Base-by-base conservation (phyloP, 1,140 invertebrate genomes). In the Maniola jurtina region DNA sequence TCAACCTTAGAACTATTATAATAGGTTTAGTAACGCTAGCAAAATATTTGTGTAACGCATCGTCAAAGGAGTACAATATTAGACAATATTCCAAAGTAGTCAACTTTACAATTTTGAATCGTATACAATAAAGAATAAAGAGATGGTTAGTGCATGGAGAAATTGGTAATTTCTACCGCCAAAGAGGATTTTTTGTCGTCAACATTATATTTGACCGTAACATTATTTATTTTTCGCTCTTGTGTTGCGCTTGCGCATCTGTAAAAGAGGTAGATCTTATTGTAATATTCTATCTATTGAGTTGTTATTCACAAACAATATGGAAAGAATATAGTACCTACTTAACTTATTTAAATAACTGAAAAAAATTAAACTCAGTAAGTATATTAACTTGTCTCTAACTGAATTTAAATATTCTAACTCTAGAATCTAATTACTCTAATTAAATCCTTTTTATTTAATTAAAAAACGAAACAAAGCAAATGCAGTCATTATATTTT, bases 41-140 rank as follows among this genome's bases (percentile, higher is more conserved):
- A 55, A 36, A 35, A n/a, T 15, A 55, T 34, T 55, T 35, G 54
- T 55, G 54, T 55, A 55, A 55, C 33, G 13, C 33, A 55, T 55
- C 34, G 10, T 35, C 11, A 55, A 55, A 55, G 54, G 54, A 55
- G 54, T 55, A 55, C 54, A 55, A 36, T 55, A 14, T 11, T 34
- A 25, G 3, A 33, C 48, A 52, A 52, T 3, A 9, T 11, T 25
- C 14, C 48, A 52, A 52, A 25, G 25, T 11, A 52, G 6, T 52
- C 14, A 25, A 2, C 11, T 13, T 3, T 33, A 14, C 48, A 3
- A 52, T 35, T 35, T 34, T 55, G 13, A 55, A 55, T 55, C 48
- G 8, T 25, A 25, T 11, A 15, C 2, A n/a, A n/a, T 10, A 35
- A 11, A 0, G 35, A 35, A 35, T 55, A 55, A 35, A n/a, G 25